Percentiles rank a stretch among this genome's conserved stretches.
Conservation (phyloP, 2,797 vertebrate species). For the Fundulus diaphanus region DNA sequence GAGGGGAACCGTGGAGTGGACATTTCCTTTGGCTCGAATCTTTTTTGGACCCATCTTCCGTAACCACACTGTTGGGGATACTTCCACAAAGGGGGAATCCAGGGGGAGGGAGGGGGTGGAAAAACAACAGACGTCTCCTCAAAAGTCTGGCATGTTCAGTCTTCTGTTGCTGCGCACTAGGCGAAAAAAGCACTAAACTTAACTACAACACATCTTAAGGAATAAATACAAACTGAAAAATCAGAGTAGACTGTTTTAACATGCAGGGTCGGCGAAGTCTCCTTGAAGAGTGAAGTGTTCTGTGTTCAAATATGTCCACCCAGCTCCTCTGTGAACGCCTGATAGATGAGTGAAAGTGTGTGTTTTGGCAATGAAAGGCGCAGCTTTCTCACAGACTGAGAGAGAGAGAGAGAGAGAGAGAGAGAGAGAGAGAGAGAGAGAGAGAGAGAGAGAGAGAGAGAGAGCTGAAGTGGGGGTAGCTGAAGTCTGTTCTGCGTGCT, state of each 20-base stretch:
- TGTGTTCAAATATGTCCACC: constrained; percentile 53
- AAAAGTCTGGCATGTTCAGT: constrained; percentile 75
- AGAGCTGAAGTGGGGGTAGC: no score
- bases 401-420: not conserved
- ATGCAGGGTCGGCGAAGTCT: constrained; percentile 8
- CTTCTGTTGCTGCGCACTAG: constrained; percentile 22
- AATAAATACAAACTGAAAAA: not conserved
- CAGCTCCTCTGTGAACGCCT: constrained; percentile 46
- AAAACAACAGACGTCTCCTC: constrained; percentile 27
- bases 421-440: no score
- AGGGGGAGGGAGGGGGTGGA: not conserved
- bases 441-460: no score
- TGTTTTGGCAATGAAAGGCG: constrained; percentile 63
- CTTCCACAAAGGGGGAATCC: constrained; percentile 46
- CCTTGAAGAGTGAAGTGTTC: constrained; percentile 47
- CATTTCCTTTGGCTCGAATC: constrained; percentile 55
- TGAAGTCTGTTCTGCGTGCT: constrained; percentile 36
- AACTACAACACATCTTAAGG: constrained; percentile 11
- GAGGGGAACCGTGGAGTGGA: constrained; percentile 54
- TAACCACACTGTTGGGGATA: constrained; percentile 34
- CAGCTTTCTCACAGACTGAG: constrained; percentile 63
- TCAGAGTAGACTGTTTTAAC: not conserved
- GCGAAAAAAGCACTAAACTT: not conserved
- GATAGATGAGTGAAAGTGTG: constrained; percentile 52
- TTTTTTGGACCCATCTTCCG: constrained; percentile 63